A percentile compares a stretch with the other conserved stretches of the same genome.
These are phyloP conservation scores for Sylvia borin DNA, from an alignment of 2,797 vertebrate genomes.

Conservation along the genomic window DNA sequence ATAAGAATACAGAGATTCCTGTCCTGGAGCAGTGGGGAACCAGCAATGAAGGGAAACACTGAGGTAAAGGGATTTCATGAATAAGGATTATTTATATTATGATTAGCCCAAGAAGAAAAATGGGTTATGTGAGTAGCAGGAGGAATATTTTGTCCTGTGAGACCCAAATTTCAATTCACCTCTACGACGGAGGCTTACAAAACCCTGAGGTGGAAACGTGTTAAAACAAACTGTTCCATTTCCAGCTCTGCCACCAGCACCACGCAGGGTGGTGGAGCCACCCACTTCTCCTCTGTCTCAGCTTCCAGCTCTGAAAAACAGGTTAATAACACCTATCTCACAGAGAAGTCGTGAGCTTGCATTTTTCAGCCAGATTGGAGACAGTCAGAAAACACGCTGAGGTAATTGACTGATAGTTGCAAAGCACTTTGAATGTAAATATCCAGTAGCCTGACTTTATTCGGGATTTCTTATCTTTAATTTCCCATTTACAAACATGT, in stretches of 20 bases:
- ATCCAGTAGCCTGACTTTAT: background rate
- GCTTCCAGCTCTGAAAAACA: background rate
- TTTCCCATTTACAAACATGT: slow-evolving; percentile 22
- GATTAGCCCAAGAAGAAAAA: background rate
- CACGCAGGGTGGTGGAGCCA: background rate
- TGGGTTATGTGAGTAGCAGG: background rate
- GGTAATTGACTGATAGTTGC: slow-evolving; percentile 21
- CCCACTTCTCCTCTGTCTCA: background rate
- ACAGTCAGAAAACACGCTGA: background rate
- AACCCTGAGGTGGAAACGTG: background rate
- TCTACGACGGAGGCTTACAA: background rate
- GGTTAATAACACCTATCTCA: background rate
- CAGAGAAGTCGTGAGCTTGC: background rate
- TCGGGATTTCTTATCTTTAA: slow-evolving; percentile 30
- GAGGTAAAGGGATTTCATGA: background rate
- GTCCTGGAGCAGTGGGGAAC: background rate
- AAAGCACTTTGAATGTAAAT: slow-evolving; percentile 37
- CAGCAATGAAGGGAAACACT: background rate
- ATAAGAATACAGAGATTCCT: background rate
- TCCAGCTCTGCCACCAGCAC: background rate
- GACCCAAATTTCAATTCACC: background rate
- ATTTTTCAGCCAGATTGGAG: background rate
- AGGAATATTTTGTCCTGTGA: background rate
- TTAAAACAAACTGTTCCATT: background rate
- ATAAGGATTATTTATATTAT: background rate